phyloP scores from a whole-genome alignment of 2,888 invertebrate species.

The Ennomos erosarius region DNA sequence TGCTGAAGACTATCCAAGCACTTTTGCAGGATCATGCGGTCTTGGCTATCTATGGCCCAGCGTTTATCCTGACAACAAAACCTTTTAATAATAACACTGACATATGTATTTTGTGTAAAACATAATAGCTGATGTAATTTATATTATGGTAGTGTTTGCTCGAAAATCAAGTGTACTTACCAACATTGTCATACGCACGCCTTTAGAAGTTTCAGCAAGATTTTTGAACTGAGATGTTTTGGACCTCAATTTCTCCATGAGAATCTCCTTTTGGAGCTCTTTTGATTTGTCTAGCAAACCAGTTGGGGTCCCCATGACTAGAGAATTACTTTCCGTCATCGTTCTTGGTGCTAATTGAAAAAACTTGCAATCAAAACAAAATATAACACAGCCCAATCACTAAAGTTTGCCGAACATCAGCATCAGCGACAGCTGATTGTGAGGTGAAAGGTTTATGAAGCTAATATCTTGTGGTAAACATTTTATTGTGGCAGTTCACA shows the following conservation, averaged over 20 bases:
- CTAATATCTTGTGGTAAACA: conserved; percentile 7
- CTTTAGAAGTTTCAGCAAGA: conserved; percentile 94
- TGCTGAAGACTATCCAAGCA: conserved; percentile 96
- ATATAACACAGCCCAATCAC: conserved; percentile 51
- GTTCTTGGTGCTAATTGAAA: conserved; percentile 39
- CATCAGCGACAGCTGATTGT: conserved; percentile 51
- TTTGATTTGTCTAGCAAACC: conserved; percentile 76
- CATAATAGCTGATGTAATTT: too few species aligned
- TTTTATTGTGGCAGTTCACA: conserved; percentile 8
- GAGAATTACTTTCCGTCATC: conserved; percentile 71
- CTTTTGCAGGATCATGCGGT: conserved; percentile 94
- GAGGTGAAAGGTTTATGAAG: conserved; percentile 39
- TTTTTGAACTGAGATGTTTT: conserved; percentile 93
- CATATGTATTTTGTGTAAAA: too few species aligned
- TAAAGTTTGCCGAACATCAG: conserved; percentile 52
- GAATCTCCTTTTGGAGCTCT: conserved; percentile 90
- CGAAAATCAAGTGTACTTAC: conserved; percentile 73
- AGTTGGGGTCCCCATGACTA: conserved; percentile 64
- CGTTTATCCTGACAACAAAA: conserved; percentile 91
- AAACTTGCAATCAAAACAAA: conserved; percentile 44
- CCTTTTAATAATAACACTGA: background rate
- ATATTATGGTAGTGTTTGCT: background rate
- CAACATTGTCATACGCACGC: conserved; percentile 93
- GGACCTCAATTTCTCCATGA: conserved; percentile 96
- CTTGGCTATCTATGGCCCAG: conserved; percentile 93